These are phyloP conservation scores for Lasiurus cinereus DNA, from an alignment of 2,113 vertebrate species.

Conservation along the genomic window DNA sequence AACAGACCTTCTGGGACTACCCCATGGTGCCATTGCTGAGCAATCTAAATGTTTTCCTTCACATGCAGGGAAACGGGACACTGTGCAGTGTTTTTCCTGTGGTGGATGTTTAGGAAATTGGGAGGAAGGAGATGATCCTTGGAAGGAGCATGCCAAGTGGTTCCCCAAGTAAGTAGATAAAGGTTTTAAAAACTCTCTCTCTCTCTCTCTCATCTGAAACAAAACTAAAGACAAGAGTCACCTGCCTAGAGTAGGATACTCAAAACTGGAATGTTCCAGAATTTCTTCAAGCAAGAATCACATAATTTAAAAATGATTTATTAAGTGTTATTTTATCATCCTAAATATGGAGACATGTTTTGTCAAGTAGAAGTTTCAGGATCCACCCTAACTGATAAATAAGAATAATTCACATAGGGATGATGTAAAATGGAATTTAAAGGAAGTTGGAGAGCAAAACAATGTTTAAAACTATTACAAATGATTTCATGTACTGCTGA, in stretches of 20 bases:
- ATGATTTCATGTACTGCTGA: background rate
- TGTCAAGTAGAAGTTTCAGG: background rate
- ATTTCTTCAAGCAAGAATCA: conserved; percentile 30
- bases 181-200: too few species aligned
- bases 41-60: background rate
- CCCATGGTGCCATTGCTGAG: background rate
- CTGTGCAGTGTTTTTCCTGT: conserved; percentile 95
- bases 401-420: background rate
- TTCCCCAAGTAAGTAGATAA: conserved; percentile 91
- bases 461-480: background rate
- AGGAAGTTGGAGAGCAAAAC: background rate
- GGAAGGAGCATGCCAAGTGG: conserved; percentile 97
- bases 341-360: background rate
- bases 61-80: conserved; percentile 89
- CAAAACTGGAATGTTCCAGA: background rate
- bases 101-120: conserved; percentile 94
- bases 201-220: background rate
- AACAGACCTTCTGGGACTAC: background rate
- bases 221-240: background rate
- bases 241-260: background rate
- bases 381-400: conserved; percentile 35
- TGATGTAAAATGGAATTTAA: background rate
- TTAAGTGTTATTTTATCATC: background rate
- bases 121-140: conserved; percentile 94
- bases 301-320: background rate